A percentile compares a stretch with the other conserved stretches of the same genome.
phyloP scores from a whole-genome alignment of 2,888 invertebrate species.

The Strigamia crassipes region DNA sequence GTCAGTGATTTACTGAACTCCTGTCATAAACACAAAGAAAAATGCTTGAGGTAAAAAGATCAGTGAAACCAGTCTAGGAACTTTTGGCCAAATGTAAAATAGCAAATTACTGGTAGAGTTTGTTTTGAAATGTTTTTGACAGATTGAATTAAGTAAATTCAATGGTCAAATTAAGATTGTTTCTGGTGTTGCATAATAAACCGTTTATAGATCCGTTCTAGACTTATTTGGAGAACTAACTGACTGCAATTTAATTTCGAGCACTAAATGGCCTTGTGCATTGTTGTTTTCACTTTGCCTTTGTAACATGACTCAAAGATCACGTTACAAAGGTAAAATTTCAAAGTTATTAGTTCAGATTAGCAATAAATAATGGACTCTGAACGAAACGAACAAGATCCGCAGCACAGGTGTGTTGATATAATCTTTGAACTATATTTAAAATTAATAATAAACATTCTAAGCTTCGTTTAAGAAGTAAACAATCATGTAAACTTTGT shows the following conservation, averaged over 20 bases:
- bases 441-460: neutral
- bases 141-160: too few relatives aligned
- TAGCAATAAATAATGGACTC: neutral
- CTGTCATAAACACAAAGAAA: neutral
- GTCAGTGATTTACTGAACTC: neutral
- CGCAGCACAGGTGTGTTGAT: neutral
- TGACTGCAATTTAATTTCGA: too few relatives aligned
- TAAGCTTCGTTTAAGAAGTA: neutral
- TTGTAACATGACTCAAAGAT: neutral
- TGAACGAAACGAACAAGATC: neutral
- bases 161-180: too few relatives aligned
- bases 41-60: neutral
- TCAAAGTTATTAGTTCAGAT: conserved; percentile 8
- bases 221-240: too few relatives aligned
- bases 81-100: neutral
- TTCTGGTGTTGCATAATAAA: too few relatives aligned
- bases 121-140: too few relatives aligned
- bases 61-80: neutral
- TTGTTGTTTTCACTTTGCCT: neutral
- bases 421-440: conserved; percentile 5
- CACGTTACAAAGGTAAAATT: neutral
- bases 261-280: neutral
- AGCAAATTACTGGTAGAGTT: neutral
- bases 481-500: neutral
- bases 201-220: too few relatives aligned